Evolutionary conservation across 2,888 invertebrate genomes (phyloP), one percentile per base, ranked within the genome.

Genomic region (Orchesellides sinensis): DNA sequence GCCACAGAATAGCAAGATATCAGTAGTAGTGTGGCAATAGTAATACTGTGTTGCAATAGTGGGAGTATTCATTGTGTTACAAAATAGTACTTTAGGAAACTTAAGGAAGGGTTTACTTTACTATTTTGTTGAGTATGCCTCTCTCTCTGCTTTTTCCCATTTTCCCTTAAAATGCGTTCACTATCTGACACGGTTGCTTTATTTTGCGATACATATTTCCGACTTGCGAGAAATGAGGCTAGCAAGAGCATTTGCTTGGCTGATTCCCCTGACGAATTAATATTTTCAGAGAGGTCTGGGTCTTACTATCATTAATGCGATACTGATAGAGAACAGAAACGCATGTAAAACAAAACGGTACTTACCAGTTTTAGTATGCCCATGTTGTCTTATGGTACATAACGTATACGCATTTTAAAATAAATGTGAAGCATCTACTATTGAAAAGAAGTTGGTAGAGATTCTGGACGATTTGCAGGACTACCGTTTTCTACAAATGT

Each of bases 181-280:
- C 12, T 54, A 35, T 14, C 35, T 25, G 61, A 61, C 61, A 54
- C 21, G 47, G 10, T 25, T 59, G 27, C 21, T 72, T 40, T 59
- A 32, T 54, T 23, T 27, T 5, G 12, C 45, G 27, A 52, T 52
- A n/a, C n/a, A n/a, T n/a, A 68, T 45, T 70, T 59, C 45, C 56
- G 23, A 14, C 56, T 56, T 19, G 47, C 12, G 61, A 59, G 74
- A 74, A 74, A 74, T 63, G 63, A 52, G 32, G 74, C 74, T 29
- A 49, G 21, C 6, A 49, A 63, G 63, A 54, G 45, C 63, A 74
- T 49, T 59, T 25, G 49, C 45, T 45, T 54, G 23, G 66, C 61
- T 66, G 56, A 75, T 75, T 75, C 75, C 66, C 75, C 66, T 56
- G 75, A 66, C 56, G 66, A 75, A 75, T 75, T 75, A 75, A 66